Conservation (phyloP, 92 coral and sea anemone species). For the Hydrozoanthus gracilis region DNA sequence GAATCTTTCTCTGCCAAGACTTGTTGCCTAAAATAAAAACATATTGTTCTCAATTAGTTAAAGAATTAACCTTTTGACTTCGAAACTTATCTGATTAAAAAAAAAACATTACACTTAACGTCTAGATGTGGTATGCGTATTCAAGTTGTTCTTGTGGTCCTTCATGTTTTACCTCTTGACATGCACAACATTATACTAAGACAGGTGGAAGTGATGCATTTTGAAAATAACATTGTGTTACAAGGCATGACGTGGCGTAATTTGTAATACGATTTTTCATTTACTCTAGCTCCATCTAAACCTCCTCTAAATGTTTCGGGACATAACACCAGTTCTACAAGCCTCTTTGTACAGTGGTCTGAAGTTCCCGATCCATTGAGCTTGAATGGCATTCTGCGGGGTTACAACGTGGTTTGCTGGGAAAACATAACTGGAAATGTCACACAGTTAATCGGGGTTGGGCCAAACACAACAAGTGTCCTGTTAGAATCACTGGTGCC, state of each 20-base stretch:
- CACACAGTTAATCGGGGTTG: not conserved
- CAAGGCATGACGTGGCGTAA: no score
- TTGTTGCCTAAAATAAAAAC: not conserved
- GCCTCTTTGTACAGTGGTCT: constrained; percentile 31
- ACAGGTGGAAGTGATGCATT: no score
- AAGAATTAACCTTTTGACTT: no score
- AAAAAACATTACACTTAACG: not conserved
- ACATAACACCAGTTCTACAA: constrained; percentile 31
- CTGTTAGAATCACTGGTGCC: not conserved
- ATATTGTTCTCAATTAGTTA: no score
- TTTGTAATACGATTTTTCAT: not conserved
- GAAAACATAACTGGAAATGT: constrained; percentile 12
- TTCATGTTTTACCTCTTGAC: no score
- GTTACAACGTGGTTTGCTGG: constrained; percentile 31
- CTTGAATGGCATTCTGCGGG: constrained; percentile 39
- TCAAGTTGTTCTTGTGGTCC: no score
- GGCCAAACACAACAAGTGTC: not conserved
- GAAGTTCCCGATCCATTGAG: constrained; percentile 17
- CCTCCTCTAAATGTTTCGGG: constrained; percentile 34
- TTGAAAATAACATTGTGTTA: no score
- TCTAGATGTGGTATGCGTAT: no score
- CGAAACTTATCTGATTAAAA: not conserved
- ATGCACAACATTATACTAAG: no score
- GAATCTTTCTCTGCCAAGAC: not conserved
- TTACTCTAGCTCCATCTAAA: not conserved